Evolutionary conservation across 1,140 invertebrate species (phyloP).

Genomic region (Luehdorfia chinensis): DNA sequence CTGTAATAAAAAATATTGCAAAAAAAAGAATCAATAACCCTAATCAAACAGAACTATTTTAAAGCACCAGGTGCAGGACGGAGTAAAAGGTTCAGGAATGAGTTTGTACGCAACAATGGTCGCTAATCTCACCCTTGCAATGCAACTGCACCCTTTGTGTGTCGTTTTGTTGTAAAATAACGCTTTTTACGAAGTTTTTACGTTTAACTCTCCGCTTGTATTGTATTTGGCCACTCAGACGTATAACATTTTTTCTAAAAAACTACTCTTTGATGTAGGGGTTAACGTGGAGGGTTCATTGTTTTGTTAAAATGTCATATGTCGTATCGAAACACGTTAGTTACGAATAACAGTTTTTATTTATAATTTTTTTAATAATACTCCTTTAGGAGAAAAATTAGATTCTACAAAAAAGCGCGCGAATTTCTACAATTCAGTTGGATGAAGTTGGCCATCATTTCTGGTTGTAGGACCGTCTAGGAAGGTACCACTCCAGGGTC

Average conservation of each 20-base stretch:
- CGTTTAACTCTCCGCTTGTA: background rate
- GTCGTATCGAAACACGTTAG: too few species aligned
- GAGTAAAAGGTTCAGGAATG: conserved; percentile 13
- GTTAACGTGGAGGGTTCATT: conserved; percentile 5
- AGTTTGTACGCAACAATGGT: conserved; percentile 13
- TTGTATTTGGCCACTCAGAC: conserved; percentile 13
- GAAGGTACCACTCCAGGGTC: too few species aligned
- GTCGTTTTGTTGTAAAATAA: conserved; percentile 20
- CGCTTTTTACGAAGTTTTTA: conserved; percentile 4
- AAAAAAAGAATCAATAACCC: conserved; percentile 12
- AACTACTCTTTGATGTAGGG: conserved; percentile 15
- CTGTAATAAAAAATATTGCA: too few species aligned
- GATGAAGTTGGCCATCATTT: too few species aligned
- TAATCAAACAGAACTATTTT: conserved; percentile 1
- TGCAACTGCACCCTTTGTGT: conserved; percentile 15
- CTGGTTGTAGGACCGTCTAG: too few species aligned
- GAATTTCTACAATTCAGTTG: too few species aligned
- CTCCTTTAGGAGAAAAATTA: too few species aligned
- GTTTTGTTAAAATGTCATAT: too few species aligned
- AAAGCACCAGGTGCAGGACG: conserved; percentile 22
- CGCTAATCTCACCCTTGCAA: conserved; percentile 15
- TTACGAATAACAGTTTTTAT: too few species aligned
- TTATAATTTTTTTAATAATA: too few species aligned
- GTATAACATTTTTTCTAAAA: conserved; percentile 7
- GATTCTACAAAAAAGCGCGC: background rate